These are phyloP conservation scores for Euglossa dilemma DNA, from an alignment of 1,140 invertebrate species.

Conservation along the genomic window DNA sequence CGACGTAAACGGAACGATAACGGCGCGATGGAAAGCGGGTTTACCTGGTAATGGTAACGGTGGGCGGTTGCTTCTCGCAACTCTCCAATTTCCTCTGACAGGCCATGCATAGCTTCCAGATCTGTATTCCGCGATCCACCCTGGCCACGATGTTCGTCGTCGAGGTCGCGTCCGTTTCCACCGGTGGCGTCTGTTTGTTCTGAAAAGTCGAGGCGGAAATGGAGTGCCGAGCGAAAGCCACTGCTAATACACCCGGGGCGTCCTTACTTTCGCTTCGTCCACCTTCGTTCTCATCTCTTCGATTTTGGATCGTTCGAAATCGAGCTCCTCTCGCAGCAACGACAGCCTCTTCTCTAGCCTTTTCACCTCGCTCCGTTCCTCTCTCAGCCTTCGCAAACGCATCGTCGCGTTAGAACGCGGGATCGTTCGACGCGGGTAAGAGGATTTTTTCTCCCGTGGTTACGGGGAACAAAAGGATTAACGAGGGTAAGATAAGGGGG, in stretches of 20 bases:
- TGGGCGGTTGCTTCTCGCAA: constrained; percentile 59
- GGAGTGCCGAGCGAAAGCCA: background rate
- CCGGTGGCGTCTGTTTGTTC: background rate
- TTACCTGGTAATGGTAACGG: constrained; percentile 72
- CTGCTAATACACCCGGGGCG: background rate
- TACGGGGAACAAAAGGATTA: background rate
- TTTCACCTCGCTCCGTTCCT: constrained; percentile 29
- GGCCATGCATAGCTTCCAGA: constrained; percentile 62
- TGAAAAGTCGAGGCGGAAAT: background rate
- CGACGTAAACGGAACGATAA: background rate
- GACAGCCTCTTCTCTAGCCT: constrained; percentile 44
- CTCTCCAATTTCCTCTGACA: constrained; percentile 68
- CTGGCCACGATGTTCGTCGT: constrained; percentile 41
- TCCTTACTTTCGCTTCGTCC: background rate
- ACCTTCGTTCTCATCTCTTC: background rate
- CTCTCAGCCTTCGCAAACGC: constrained; percentile 37
- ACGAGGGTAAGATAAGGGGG: no score
- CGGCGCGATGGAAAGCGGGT: background rate
- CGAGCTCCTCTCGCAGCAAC: constrained; percentile 43
- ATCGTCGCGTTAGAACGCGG: background rate
- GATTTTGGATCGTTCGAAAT: constrained; percentile 36
- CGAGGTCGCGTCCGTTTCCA: constrained; percentile 32
- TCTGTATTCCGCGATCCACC: constrained; percentile 50
- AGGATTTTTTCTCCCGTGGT: background rate
- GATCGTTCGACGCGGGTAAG: background rate